Evolutionary conservation across 2,113 vertebrate species (phyloP), one percentile per base, ranked within the genome.

Genomic region (Sorex araneus): DNA sequence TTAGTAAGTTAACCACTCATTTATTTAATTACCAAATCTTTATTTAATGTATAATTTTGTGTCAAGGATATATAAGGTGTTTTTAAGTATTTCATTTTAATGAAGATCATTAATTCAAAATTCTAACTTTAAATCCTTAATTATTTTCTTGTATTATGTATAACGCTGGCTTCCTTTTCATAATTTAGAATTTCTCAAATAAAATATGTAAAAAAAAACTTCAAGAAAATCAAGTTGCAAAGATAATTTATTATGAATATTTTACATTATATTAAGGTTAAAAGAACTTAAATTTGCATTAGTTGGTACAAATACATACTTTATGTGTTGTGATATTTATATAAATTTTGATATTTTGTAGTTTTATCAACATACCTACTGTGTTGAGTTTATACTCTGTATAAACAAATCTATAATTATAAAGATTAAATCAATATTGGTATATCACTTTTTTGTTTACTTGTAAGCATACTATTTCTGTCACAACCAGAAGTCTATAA

Each of bases 21-120:
- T 84, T 64, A 64, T 74, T 73, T 87, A 67, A 73, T 84, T 45
- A 78, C 21, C n/a, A 70, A 82, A 57, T 3, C 70, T 75, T 80
- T 40, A 64, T 86, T 89, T 47, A 85, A 71, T 79, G 2, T 74
- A 0, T 43, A 6, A 32, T 0, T 79, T 70, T 77, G n/a, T 86
- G 34, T 1, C 8, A 84, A 76, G 19, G 3, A 79, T 73, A n/a
- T 28, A 84, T 80, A 6, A 34, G 50, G 25, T 28, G 19, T 3
- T 57, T 88, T 82, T 54, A 16, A 11, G 4, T n/a, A 66, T 1
- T 76, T 47, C 23, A 82, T 75, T 15, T 12, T 1, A 18, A 21
- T 30, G 1, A 77, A 50, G 1, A 13, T 75, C 84, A 74, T 27
- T 74, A 18, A 76, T 6, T 84, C 30, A 71, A 21, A 66, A 32